Conservation (phyloP, 2,797 vertebrate genomes). For the Notamacropus eugenii region DNA sequence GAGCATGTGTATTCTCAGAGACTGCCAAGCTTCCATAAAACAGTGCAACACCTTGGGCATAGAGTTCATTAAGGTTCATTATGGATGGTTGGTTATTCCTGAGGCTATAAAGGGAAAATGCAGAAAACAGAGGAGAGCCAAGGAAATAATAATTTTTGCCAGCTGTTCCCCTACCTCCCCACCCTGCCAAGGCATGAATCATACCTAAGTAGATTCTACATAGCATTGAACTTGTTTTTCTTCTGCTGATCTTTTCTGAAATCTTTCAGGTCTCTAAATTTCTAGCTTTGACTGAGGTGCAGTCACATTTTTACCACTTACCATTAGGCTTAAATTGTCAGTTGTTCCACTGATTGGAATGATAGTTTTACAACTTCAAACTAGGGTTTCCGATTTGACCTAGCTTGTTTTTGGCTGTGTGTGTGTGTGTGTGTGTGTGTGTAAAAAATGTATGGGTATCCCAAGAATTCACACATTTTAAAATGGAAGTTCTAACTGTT, state of each 20-base stretch:
- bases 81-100: neutral
- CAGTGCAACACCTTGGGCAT: neutral
- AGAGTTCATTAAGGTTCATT: neutral
- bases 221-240: neutral
- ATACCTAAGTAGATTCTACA: slow-evolving; percentile 1
- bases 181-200: neutral
- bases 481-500: slow-evolving; percentile 4
- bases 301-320: neutral
- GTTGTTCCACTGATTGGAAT: neutral
- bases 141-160: neutral
- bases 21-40: neutral
- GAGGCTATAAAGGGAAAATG: neutral
- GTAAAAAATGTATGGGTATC: neutral
- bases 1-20: neutral
- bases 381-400: neutral
- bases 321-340: neutral
- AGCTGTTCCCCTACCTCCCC: neutral
- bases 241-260: neutral
- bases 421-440: neutral
- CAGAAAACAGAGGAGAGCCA: too few species aligned
- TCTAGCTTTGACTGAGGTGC: neutral
- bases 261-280: neutral
- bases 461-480: neutral
- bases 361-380: neutral
- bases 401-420: neutral